A percentile compares a stretch with the other conserved stretches of the same genome.
Evolutionary conservation across 1,140 invertebrate species (phyloP).

Genomic region (Brachionus rotundiformis): DNA sequence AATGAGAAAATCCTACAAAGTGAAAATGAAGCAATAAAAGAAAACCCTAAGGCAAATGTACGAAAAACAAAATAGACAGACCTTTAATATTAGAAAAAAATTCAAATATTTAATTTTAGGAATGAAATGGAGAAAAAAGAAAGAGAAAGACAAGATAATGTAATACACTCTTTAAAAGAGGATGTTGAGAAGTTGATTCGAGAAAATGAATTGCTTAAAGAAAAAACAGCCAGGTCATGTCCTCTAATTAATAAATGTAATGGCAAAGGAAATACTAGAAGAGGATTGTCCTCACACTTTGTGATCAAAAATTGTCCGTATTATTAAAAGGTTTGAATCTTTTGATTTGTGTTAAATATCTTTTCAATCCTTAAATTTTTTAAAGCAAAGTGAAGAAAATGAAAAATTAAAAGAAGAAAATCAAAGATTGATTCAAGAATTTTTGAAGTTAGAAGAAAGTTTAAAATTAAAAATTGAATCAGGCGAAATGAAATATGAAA

Average conservation of each 20-base stretch:
- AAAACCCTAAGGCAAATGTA: background rate
- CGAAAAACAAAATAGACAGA: background rate
- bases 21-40: background rate
- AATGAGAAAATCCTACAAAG: background rate
- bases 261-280: background rate
- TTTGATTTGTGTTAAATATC: background rate
- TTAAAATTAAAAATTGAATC: background rate
- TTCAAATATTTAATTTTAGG: background rate
- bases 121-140: background rate
- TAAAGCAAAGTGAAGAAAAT: background rate
- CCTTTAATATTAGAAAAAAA: background rate
- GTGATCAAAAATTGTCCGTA: slow-evolving; percentile 1
- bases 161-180: background rate
- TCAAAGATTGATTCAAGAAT: slow-evolving; percentile 2
- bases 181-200: background rate
- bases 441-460: background rate
- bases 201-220: background rate
- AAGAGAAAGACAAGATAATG: background rate
- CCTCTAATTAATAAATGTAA: background rate
- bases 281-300: background rate
- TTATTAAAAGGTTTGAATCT: background rate
- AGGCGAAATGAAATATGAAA: background rate
- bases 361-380: background rate
- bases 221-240: background rate
- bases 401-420: slow-evolving; percentile 1